Conservation (phyloP, 2,888 invertebrate species). For the Balanococcus diminutus region DNA sequence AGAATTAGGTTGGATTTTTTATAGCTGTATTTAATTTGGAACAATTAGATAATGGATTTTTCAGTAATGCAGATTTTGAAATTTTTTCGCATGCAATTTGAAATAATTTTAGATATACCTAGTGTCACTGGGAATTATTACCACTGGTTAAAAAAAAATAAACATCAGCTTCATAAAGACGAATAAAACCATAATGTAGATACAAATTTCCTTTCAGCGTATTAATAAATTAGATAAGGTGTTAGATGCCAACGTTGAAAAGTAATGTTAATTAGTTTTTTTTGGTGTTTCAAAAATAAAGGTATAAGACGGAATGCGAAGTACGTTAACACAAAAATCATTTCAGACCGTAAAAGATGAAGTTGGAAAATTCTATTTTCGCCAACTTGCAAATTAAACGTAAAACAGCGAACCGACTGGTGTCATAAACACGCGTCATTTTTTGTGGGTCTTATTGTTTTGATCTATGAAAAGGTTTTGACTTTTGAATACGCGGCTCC, state of each 20-base stretch:
- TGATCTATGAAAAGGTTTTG: slow-evolving; percentile 19
- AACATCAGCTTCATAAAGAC: too few species aligned
- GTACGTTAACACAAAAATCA: not conserved
- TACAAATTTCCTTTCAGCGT: too few species aligned
- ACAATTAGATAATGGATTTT: too few species aligned
- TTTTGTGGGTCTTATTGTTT: slow-evolving; percentile 31
- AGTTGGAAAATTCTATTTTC: slow-evolving; percentile 13
- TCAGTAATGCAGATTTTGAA: too few species aligned
- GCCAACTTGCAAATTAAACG: slow-evolving; percentile 26
- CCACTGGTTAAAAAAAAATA: not conserved
- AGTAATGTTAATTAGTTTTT: not conserved
- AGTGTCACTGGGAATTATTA: too few species aligned
- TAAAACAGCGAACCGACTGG: slow-evolving; percentile 19
- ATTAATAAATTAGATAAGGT: not conserved
- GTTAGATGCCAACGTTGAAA: not conserved
- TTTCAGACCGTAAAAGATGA: not conserved
- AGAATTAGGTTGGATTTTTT: too few species aligned
- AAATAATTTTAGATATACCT: too few species aligned
- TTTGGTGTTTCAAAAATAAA: not conserved
- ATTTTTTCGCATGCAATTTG: too few species aligned
- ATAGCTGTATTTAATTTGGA: too few species aligned
- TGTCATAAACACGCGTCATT: slow-evolving; percentile 24
- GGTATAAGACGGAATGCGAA: not conserved
- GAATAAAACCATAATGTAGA: too few species aligned
- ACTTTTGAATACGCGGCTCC: slow-evolving; percentile 20